Percentiles rank a stretch among this genome's conserved stretches.
These are phyloP conservation scores for Dryocosmus kuriphilus DNA, from an alignment of 2,888 invertebrate genomes.

Conservation along the genomic window DNA sequence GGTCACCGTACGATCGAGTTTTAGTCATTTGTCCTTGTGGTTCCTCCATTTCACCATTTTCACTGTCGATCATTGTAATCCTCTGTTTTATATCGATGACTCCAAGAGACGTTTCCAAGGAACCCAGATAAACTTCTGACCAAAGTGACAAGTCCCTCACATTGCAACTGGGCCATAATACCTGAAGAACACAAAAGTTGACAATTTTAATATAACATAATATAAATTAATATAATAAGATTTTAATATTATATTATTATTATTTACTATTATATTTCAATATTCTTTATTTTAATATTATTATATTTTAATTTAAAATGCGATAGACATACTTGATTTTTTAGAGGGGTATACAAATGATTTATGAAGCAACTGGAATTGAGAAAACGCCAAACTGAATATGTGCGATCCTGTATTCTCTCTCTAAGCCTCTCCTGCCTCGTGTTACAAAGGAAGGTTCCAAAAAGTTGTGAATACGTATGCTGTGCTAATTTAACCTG, in stretches of 20 bases:
- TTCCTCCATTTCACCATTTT: slow-evolving; percentile 72
- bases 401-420: slow-evolving; percentile 84
- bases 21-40: slow-evolving; percentile 84
- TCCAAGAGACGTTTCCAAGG: slow-evolving; percentile 73
- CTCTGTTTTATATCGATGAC: slow-evolving; percentile 76
- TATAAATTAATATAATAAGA: no score
- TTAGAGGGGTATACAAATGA: slow-evolving; percentile 86
- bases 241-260: no score
- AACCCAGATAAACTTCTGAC: slow-evolving; percentile 90
- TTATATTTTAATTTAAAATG: background rate
- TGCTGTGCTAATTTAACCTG: slow-evolving; percentile 97
- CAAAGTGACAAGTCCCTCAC: slow-evolving; percentile 91
- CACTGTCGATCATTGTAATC: slow-evolving; percentile 73
- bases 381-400: slow-evolving; percentile 94
- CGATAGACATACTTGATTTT: slow-evolving; percentile 77
- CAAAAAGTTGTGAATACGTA: slow-evolving; percentile 96
- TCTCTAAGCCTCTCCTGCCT: slow-evolving; percentile 84
- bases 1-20: slow-evolving; percentile 91
- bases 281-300: no score
- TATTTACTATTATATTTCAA: no score
- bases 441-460: slow-evolving; percentile 96
- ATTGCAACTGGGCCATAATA: slow-evolving; percentile 91
- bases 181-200: slow-evolving; percentile 79
- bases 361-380: slow-evolving; percentile 89
- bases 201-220: background rate